Conservation (phyloP, 2,113 vertebrate species). For the Rhinopomastus cyanomelas region DNA sequence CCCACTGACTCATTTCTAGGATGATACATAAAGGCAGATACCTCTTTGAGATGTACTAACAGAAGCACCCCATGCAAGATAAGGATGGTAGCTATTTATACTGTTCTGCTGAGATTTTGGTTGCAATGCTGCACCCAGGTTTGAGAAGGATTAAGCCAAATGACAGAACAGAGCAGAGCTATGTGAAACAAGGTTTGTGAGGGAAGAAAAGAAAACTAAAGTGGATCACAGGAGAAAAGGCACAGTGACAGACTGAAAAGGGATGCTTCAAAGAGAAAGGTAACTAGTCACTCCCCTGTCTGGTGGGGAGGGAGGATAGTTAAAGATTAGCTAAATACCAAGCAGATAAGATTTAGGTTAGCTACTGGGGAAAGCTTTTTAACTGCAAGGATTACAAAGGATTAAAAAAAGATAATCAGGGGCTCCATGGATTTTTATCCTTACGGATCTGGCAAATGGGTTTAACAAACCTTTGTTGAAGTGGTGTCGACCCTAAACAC, state of each 20-base stretch:
- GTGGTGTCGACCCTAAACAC: background rate
- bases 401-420: background rate
- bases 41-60: background rate
- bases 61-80: background rate
- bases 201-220: background rate
- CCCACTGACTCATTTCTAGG: background rate
- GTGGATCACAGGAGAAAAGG: background rate
- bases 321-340: background rate
- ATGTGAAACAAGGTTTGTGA: background rate
- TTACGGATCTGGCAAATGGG: background rate
- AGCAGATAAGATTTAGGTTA: constrained; percentile 21
- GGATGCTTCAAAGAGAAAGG: constrained; percentile 16
- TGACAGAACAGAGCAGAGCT: background rate
- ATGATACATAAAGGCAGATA: background rate
- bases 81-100: constrained; percentile 18
- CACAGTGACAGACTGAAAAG: background rate
- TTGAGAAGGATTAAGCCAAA: constrained; percentile 18
- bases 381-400: constrained; percentile 30
- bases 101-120: constrained; percentile 8
- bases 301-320: background rate
- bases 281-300: background rate
- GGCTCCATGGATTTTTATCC: background rate
- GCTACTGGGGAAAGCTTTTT: constrained; percentile 13
- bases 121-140: background rate
- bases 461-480: background rate